Evolutionary conservation across 1,140 invertebrate species (phyloP).

Genomic region (Nymphalis io): DNA sequence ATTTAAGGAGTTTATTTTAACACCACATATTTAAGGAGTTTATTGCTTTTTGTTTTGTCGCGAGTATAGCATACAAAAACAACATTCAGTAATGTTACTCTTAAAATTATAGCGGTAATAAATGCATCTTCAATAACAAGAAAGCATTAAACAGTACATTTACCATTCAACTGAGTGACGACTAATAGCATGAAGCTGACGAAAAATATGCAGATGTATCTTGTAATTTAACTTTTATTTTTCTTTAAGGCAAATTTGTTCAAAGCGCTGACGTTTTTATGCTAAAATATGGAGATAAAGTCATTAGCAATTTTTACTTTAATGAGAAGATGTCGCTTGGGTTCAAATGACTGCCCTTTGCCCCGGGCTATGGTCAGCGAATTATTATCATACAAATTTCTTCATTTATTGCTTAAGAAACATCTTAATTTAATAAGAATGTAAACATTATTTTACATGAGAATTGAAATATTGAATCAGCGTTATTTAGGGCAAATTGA

Average conservation of each 20-base stretch:
- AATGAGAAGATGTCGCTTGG: conserved; percentile 62
- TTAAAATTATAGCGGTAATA: conserved; percentile 38
- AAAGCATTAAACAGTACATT: conserved; percentile 55
- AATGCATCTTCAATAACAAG: conserved; percentile 53
- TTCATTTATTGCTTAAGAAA: conserved; percentile 29
- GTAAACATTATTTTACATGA: conserved; percentile 13
- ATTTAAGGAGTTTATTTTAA: too few relatives aligned
- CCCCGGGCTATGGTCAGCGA: conserved; percentile 58
- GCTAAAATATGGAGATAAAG: conserved; percentile 78
- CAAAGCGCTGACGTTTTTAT: conserved; percentile 73
- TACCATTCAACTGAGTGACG: conserved; percentile 61
- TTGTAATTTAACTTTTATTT: conserved; percentile 64
- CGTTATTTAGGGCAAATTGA: too few relatives aligned
- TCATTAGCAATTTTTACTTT: conserved; percentile 76
- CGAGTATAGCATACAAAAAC: conserved; percentile 18
- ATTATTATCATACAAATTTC: conserved; percentile 55
- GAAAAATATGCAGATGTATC: conserved; percentile 74
- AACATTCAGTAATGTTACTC: conserved; percentile 18
- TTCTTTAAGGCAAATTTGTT: conserved; percentile 57
- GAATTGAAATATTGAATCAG: too few relatives aligned
- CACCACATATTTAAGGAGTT: too few relatives aligned
- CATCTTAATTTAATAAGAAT: conserved; percentile 26
- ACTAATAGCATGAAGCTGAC: conserved; percentile 55
- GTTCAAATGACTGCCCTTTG: conserved; percentile 51
- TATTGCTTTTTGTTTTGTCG: not conserved